phyloP scores from a whole-genome alignment of 2,888 invertebrate genomes.

The Drosophila paranaensis region DNA sequence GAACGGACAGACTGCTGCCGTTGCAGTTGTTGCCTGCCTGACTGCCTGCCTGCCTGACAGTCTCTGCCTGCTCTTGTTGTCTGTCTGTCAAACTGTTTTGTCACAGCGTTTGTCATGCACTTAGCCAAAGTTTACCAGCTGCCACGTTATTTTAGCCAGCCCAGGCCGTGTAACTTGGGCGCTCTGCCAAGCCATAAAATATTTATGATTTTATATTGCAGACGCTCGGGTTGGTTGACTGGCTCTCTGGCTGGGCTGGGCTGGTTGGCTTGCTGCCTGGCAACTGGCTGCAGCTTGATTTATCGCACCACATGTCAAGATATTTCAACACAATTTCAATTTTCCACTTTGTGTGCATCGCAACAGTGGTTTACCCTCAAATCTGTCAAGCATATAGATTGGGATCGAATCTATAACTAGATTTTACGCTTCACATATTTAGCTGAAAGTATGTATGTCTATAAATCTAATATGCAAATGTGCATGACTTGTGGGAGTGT shows the following conservation, averaged over 20 bases:
- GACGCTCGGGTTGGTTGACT: not conserved
- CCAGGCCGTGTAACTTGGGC: not conserved
- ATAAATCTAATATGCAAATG: not conserved
- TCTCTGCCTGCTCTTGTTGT: slow-evolving; percentile 10
- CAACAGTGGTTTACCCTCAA: not conserved
- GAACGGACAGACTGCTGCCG: slow-evolving; percentile 14
- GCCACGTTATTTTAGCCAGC: slow-evolving; percentile 27
- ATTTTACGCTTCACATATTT: not conserved
- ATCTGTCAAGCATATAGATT: not conserved
- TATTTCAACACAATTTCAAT: slow-evolving; percentile 36
- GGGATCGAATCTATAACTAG: not conserved
- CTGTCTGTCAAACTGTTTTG: slow-evolving; percentile 57
- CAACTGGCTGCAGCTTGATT: slow-evolving; percentile 33
- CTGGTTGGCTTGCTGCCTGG: not conserved
- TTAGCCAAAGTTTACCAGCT: slow-evolving; percentile 65
- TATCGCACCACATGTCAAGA: slow-evolving; percentile 27
- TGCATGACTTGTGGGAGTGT: not conserved
- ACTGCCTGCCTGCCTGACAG: slow-evolving; percentile 5
- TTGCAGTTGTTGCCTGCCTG: slow-evolving; percentile 31
- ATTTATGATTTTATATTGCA: slow-evolving; percentile 47
- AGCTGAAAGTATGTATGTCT: not conserved
- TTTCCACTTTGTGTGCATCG: not conserved
- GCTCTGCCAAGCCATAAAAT: slow-evolving; percentile 34
- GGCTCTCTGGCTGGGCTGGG: not conserved
- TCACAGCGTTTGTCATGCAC: slow-evolving; percentile 71